Base-by-base conservation (phyloP, 2,113 vertebrate species). In the Oreochromis aureus region DNA sequence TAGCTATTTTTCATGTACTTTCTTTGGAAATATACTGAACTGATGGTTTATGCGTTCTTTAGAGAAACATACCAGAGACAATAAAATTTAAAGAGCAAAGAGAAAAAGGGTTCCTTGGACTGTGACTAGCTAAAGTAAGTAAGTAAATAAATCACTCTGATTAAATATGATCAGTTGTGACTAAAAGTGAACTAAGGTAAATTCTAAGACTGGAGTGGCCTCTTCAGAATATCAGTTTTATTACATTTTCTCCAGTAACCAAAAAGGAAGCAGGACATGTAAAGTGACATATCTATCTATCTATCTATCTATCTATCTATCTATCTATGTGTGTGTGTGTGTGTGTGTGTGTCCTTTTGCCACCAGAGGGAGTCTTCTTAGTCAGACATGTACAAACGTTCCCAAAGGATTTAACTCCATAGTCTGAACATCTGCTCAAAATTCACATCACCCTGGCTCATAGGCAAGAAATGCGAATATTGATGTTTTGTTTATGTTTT, bases 331-430 rank as follows among this genome's bases (percentile, higher is more conserved):
- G 46, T 7, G 46, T 18, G 15, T 48, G 6, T 18, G 55, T 27
- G 6, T 15, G 3, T 32, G 15, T 32, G 58, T 18, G 39, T 71
- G 30, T 82, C 24, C 30, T 66, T 34, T 91, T 76, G 89, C 96
- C 96, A 96, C 94, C 90, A 96, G 96, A 92, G 95, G 96, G 96
- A 93, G 95, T 93, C 88, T 88, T 87, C 69, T 84, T 27, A 56
- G 86, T 84, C 85, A 81, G 15, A 76, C 19, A 36, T 81, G 12
- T 30, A 39, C 46, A 54, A 54, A n/a, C 1, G 5, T 54, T 86
- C 85, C 73, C 87, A 15, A 41, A 86, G 83, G 91, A 86, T 34
- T 78, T 48, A 30, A 84, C 85, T 87, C 19, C 80, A 66, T 36
- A 69, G 73, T 78, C 48, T 78, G 24, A 87, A 86, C 90, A 91